Percentiles rank a stretch among this genome's conserved stretches.
phyloP scores from a whole-genome alignment of 2,113 vertebrate genomes.

The Passer domesticus region DNA sequence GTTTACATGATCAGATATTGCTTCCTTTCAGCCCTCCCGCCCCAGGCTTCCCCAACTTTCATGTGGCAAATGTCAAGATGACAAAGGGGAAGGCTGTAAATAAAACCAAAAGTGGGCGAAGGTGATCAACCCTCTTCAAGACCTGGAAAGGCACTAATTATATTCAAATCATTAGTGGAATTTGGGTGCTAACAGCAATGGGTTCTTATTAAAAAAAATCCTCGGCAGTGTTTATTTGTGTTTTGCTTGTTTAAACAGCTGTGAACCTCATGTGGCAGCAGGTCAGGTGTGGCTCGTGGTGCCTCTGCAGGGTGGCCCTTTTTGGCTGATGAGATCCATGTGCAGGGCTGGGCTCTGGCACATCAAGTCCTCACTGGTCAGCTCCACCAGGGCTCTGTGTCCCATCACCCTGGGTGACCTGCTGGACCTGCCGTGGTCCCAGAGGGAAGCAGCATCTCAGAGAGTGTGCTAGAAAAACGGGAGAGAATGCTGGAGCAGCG shows the following conservation, averaged over 20 bases:
- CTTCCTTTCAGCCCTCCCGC: constrained; percentile 31
- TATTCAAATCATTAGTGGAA: constrained; percentile 12
- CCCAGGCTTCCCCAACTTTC: not conserved
- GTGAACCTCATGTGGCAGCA: not conserved
- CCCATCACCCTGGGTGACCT: not conserved
- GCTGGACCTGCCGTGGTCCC: not conserved
- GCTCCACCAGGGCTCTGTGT: not conserved
- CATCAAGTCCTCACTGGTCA: accelerated
- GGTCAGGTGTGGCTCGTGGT: accelerated
- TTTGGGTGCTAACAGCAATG: not conserved
- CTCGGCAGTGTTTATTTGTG: not conserved
- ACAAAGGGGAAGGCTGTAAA: not conserved
- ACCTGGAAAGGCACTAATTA: constrained; percentile 5
- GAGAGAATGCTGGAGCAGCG: not conserved
- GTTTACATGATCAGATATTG: constrained; percentile 70
- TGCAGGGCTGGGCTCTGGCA: accelerated
- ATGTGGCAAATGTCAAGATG: not conserved
- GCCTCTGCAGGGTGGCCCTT: not conserved
- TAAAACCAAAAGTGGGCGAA: not conserved
- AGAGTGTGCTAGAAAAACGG: accelerated
- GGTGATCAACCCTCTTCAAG: not conserved
- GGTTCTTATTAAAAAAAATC: not conserved
- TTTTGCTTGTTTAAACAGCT: not conserved
- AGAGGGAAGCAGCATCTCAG: not conserved
- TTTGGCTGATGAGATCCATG: accelerated